These are phyloP conservation scores for Brachypodius melanocephalos DNA, from an alignment of 2,113 vertebrate genomes.

Conservation along the genomic window DNA sequence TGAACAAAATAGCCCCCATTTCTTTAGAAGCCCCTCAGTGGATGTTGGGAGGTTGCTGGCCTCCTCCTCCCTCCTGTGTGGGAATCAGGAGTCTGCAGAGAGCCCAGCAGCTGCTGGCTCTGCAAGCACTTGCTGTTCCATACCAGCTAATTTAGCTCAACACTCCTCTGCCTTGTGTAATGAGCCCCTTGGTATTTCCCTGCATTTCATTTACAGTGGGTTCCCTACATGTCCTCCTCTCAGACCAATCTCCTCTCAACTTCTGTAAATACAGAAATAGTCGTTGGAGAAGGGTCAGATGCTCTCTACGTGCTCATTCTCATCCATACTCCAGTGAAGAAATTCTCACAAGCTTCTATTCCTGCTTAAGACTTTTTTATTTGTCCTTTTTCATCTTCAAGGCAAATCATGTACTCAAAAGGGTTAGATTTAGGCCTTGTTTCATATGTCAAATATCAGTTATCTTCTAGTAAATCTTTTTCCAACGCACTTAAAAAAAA, in stretches of 20 bases:
- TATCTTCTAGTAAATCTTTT: not conserved
- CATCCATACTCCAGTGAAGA: not conserved
- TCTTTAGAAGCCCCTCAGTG: not conserved
- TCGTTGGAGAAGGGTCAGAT: not conserved
- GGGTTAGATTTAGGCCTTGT: not conserved
- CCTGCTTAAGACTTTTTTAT: not conserved
- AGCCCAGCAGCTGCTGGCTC: not conserved
- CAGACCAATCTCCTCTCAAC: not conserved
- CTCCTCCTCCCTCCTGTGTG: not conserved
- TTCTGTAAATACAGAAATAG: not conserved
- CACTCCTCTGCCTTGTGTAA: not conserved
- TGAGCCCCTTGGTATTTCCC: not conserved
- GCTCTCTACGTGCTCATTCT: not conserved
- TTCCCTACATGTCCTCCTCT: not conserved
- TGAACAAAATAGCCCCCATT: not conserved
- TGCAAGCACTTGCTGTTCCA: not conserved
- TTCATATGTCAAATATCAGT: not conserved
- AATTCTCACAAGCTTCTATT: not conserved
- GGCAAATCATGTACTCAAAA: not conserved
- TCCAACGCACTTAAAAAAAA: not conserved
- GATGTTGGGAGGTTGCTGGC: not conserved
- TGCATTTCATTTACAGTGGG: not conserved
- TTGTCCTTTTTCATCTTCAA: not conserved
- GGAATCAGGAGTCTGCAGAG: not conserved
- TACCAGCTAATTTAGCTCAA: not conserved